These are phyloP conservation scores for Lophotis ruficrista DNA, from an alignment of 2,113 vertebrate genomes.

Conservation along the genomic window DNA sequence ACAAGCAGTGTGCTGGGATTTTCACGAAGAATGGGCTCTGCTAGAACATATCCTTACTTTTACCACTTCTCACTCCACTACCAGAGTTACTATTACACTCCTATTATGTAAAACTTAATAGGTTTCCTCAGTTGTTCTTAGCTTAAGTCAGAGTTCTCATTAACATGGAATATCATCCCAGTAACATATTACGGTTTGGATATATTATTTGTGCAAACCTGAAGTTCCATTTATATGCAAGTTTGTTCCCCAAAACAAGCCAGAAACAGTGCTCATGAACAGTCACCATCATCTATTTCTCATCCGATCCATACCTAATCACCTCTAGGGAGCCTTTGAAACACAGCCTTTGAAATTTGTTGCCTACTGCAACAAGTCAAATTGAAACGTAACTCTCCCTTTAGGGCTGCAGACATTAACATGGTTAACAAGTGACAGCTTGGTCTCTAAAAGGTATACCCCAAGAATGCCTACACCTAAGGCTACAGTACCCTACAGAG, in stretches of 20 bases:
- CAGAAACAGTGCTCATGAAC: neutral
- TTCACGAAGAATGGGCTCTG: neutral
- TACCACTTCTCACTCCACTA: neutral
- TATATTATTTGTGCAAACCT: neutral
- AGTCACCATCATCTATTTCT: neutral
- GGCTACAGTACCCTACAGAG: neutral
- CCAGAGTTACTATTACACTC: neutral
- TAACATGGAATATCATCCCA: neutral
- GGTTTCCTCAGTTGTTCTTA: neutral
- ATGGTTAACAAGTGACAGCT: neutral
- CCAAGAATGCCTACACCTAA: neutral
- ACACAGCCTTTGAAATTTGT: neutral
- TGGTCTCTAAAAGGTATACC: neutral
- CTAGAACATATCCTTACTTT: neutral
- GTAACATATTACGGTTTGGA: neutral
- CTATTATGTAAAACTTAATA: neutral
- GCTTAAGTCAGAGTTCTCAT: neutral
- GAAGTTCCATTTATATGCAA: neutral
- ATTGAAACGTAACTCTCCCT: neutral
- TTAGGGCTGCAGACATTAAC: neutral
- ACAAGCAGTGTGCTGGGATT: rapidly evolving
- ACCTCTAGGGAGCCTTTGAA: neutral
- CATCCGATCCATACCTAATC: neutral
- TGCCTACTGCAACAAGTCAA: neutral
- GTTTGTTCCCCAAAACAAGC: neutral